Base-by-base conservation (phyloP, 2,113 vertebrate genomes). In the Eira barbara region DNA sequence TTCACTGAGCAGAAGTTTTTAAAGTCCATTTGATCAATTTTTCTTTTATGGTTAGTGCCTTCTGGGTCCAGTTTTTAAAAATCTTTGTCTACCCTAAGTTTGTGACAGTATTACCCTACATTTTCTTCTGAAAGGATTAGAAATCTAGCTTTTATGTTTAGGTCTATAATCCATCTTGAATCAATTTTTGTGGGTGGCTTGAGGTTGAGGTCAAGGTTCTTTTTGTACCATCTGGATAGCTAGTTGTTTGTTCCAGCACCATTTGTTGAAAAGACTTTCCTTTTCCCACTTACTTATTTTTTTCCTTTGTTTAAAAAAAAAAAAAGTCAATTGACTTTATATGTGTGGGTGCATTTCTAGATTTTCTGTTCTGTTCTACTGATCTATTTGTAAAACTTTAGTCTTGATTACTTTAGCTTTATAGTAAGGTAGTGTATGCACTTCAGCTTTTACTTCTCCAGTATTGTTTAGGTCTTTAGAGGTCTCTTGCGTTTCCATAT, bases 171-270 rank as follows among this genome's bases (percentile, higher is more conserved):
- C 27, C 49, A 84, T 84, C 57, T 78, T 92, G 65, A 93, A 89
- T 93, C 89, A 73, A 39, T 81, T 94, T 96, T 86, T 73, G 42
- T 86, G 45, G 36, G 17, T 96, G 10, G 73, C 80, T 94, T 94
- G 49, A 93, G 36, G 29, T 79, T 80, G 14, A 88, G 20, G 27
- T 61, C 80, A 91, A 61, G 23, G 18, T 36, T 45, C 45, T 80
- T 79, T 36, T 52, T 27, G 29, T 63, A 14, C 55, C 27, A 59
- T 65, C 6, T 89, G 78, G 78, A 89, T 59, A 76, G 14, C 82
- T 69, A 73, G 84, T 47, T 93, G 55, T 63, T 89, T 96, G 39
- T 63, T 89, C 52, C 6, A 89, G 57, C 25, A 73, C 36, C 45
- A 47, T 45, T 89, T 61, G 27, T 83, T 83, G 83, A 88, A 92